Conservation (phyloP, 1,140 invertebrate genomes). For the Drosophila ananassae region DNA sequence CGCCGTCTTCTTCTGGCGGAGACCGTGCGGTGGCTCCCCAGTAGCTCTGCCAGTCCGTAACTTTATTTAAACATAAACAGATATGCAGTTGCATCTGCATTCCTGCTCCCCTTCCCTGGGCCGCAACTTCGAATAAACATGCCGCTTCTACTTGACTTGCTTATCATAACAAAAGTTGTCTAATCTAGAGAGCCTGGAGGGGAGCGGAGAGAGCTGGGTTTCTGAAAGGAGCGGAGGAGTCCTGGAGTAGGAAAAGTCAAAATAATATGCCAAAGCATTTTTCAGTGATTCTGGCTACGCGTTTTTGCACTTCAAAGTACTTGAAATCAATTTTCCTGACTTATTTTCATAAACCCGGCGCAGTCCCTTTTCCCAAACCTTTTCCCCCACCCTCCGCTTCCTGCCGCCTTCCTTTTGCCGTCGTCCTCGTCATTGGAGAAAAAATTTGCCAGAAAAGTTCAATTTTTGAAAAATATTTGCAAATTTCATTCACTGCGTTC, state of each 20-base stretch:
- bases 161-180: slow-evolving; percentile 75
- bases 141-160: slow-evolving; percentile 72
- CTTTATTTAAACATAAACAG: slow-evolving; percentile 64
- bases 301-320: slow-evolving; percentile 82
- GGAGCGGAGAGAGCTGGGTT: no score
- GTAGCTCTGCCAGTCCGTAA: slow-evolving; percentile 36
- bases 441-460: slow-evolving; percentile 82
- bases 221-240: no score
- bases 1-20: background rate
- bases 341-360: slow-evolving; percentile 78
- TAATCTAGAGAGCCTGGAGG: slow-evolving; percentile 7
- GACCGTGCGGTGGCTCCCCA: slow-evolving; percentile 3
- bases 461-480: slow-evolving; percentile 84
- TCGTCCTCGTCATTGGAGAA: slow-evolving; percentile 41
- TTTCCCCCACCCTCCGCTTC: slow-evolving; percentile 15
- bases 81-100: slow-evolving; percentile 46
- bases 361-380: slow-evolving; percentile 23
- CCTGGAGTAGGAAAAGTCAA: slow-evolving; percentile 34
- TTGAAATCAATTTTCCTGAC: slow-evolving; percentile 82
- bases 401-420: slow-evolving; percentile 6
- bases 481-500: slow-evolving; percentile 83
- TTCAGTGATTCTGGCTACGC: slow-evolving; percentile 79
- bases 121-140: slow-evolving; percentile 41
- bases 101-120: slow-evolving; percentile 1
- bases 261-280: slow-evolving; percentile 81